These are phyloP conservation scores for Orchestia grillus DNA, from an alignment of 1,140 invertebrate species.

Conservation along the genomic window DNA sequence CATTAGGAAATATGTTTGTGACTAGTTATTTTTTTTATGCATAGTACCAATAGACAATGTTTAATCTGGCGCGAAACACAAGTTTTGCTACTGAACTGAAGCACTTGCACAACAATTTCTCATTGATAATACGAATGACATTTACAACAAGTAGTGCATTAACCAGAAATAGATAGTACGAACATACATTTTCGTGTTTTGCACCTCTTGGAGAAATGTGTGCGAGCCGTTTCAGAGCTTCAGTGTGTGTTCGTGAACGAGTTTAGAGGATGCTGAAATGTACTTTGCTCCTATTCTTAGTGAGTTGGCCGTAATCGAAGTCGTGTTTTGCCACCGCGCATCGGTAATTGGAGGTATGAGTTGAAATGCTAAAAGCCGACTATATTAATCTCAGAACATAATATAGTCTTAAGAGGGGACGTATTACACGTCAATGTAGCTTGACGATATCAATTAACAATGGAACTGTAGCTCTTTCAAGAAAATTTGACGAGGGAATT, in stretches of 20 bases:
- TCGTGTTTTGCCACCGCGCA: neutral
- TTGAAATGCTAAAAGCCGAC: too few relatives aligned
- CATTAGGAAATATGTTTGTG: too few relatives aligned
- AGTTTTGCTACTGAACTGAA: neutral
- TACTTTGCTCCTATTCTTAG: neutral
- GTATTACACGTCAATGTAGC: too few relatives aligned
- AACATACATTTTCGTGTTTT: neutral
- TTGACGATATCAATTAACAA: too few relatives aligned
- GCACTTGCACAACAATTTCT: neutral
- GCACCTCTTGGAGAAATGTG: neutral
- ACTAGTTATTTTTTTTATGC: too few relatives aligned
- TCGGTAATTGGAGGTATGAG: too few relatives aligned
- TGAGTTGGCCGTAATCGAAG: neutral
- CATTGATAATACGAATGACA: neutral
- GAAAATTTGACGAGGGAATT: too few relatives aligned
- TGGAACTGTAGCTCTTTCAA: too few relatives aligned
- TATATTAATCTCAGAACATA: too few relatives aligned
- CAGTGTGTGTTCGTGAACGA: neutral
- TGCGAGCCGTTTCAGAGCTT: neutral
- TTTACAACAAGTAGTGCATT: neutral
- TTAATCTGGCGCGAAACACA: neutral
- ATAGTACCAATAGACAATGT: too few relatives aligned
- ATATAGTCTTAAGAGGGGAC: too few relatives aligned
- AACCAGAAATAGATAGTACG: neutral
- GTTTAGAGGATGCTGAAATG: neutral